These are phyloP conservation scores for Portevinia maculata DNA, from an alignment of 2,888 invertebrate species.

Conservation along the genomic window DNA sequence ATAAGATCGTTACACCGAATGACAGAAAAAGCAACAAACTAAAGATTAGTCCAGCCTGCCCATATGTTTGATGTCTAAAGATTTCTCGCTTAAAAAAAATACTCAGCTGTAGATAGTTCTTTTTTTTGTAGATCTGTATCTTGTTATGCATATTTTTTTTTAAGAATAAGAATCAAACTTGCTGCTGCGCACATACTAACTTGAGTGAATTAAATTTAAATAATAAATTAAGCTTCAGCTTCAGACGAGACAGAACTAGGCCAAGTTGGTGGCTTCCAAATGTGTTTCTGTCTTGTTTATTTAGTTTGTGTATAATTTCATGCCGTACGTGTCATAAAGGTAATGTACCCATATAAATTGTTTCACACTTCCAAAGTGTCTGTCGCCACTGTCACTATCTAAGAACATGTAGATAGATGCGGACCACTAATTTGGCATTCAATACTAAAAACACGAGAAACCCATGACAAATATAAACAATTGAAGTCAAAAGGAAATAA, in stretches of 20 bases:
- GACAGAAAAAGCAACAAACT: slow-evolving; percentile 34
- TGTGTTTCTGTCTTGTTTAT: slow-evolving; percentile 3
- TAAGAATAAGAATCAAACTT: slow-evolving; percentile 38
- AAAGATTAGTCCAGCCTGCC: slow-evolving; percentile 60
- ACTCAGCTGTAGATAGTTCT: background rate
- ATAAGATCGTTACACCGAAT: slow-evolving; percentile 67
- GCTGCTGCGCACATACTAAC: slow-evolving; percentile 67
- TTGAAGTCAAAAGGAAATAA: slow-evolving; percentile 7
- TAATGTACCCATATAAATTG: slow-evolving; percentile 70
- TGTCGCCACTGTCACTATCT: slow-evolving; percentile 4
- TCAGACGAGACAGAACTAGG: slow-evolving; percentile 66
- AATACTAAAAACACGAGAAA: slow-evolving; percentile 9
- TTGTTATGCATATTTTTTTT: slow-evolving; percentile 1
- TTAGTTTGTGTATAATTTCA: slow-evolving; percentile 22
- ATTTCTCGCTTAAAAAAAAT: slow-evolving; percentile 16
- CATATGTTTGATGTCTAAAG: slow-evolving; percentile 55
- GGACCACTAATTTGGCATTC: slow-evolving; percentile 7
- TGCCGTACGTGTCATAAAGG: slow-evolving; percentile 42
- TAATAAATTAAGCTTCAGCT: slow-evolving; percentile 60
- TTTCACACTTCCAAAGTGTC: slow-evolving; percentile 32
- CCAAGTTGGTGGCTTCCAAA: slow-evolving; percentile 65
- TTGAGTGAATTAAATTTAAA: slow-evolving; percentile 65
- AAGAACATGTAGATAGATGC: slow-evolving; percentile 14
- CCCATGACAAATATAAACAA: slow-evolving; percentile 20
- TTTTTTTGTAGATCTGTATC: background rate